These are phyloP conservation scores for Larimichthys crocea DNA, from an alignment of 2,113 vertebrate species.

Conservation along the genomic window DNA sequence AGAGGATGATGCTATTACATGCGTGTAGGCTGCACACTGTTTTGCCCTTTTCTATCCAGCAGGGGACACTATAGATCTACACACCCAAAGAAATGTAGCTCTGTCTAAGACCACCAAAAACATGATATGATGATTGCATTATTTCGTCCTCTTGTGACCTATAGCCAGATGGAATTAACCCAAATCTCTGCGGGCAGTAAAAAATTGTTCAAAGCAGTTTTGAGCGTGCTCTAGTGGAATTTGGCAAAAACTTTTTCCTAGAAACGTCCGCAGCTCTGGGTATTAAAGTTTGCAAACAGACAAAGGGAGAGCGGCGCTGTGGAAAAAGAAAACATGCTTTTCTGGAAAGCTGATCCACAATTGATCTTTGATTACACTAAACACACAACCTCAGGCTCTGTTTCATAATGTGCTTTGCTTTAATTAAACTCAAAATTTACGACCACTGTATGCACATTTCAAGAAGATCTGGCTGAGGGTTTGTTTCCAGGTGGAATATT, in stretches of 20 bases:
- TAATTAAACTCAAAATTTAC: not conserved
- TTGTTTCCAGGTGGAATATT: not conserved
- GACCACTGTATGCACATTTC: too few species aligned
- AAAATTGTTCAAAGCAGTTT: not conserved
- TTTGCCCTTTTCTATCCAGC: constrained; percentile 15
- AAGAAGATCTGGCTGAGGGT: not conserved
- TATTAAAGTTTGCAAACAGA: constrained; percentile 14
- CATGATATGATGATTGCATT: not conserved
- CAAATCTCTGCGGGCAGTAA: not conserved
- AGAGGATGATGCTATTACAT: not conserved
- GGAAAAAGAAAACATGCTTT: not conserved
- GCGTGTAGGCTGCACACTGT: too few species aligned
- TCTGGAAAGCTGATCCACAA: not conserved
- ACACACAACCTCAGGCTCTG: not conserved
- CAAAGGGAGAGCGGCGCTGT: not conserved
- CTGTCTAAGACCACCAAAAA: not conserved
- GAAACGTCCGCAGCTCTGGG: not conserved
- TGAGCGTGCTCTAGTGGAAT: not conserved
- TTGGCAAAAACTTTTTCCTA: not conserved
- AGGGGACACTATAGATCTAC: constrained; percentile 22
- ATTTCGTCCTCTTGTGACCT: not conserved
- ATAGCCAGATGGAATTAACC: too few species aligned
- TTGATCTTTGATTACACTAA: too few species aligned
- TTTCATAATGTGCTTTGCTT: not conserved
- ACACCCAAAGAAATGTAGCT: not conserved